phyloP scores from a whole-genome alignment of 2,797 vertebrate species.

The Clarias platycephalus region DNA sequence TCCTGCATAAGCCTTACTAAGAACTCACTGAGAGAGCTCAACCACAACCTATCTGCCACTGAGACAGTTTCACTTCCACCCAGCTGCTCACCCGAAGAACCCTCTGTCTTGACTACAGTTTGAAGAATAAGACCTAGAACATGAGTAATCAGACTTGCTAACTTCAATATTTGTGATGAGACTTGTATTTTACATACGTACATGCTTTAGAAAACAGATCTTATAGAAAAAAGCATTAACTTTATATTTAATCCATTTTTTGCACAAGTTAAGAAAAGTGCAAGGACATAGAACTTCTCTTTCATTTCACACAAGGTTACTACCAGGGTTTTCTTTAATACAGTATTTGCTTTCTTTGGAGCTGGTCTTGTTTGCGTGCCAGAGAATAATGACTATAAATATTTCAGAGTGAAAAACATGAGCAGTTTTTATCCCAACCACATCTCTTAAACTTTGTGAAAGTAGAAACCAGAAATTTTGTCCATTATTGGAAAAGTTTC shows the following conservation, averaged over 20 bases:
- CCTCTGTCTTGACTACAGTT: conserved; percentile 59
- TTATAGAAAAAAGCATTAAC: background rate
- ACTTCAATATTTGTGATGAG: conserved; percentile 6
- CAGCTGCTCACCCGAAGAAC: conserved; percentile 59
- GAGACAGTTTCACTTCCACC: conserved; percentile 70
- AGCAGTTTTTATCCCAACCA: conserved; percentile 23
- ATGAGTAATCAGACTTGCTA: background rate
- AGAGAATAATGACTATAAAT: conserved; percentile 44
- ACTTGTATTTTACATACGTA: background rate
- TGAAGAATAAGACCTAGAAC: conserved; percentile 52
- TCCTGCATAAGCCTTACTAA: conserved; percentile 86
- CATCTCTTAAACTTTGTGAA: conserved; percentile 22
- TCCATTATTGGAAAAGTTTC: conserved; percentile 3
- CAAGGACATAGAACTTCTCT: background rate
- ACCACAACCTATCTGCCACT: conserved; percentile 81
- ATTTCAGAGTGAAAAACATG: conserved; percentile 54
- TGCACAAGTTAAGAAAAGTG: background rate
- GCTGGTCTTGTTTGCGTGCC: conserved; percentile 25
- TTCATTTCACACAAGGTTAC: background rate
- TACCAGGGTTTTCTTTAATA: conserved; percentile 21
- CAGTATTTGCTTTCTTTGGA: conserved; percentile 39
- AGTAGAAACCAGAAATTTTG: conserved; percentile 12
- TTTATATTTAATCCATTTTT: conserved; percentile 13
- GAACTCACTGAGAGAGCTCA: conserved; percentile 85
- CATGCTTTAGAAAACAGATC: background rate